Evolutionary conservation across 2,113 vertebrate species (phyloP).

Genomic region (Corythornis cristatus): DNA sequence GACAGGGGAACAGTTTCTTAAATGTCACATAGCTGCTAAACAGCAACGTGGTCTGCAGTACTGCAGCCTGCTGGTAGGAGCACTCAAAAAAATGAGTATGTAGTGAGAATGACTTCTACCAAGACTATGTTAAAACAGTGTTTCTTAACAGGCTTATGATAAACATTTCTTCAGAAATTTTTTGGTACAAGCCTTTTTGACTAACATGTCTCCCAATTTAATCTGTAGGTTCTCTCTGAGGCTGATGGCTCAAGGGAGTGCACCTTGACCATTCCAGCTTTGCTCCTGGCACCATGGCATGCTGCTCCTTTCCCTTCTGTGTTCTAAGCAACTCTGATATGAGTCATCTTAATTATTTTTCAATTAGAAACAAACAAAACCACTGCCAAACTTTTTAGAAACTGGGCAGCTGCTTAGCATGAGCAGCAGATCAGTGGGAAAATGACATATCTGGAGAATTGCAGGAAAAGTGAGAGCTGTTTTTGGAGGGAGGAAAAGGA

Average conservation of each 20-base stretch:
- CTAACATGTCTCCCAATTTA: neutral
- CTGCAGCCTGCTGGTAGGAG: neutral
- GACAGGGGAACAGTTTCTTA: neutral
- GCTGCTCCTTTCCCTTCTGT: neutral
- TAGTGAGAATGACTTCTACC: neutral
- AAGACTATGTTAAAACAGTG: neutral
- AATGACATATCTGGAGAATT: neutral
- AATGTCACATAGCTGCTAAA: neutral
- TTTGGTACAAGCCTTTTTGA: neutral
- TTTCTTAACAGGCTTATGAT: neutral
- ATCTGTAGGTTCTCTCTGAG: neutral
- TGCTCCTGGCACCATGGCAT: accelerated
- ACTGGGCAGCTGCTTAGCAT: neutral
- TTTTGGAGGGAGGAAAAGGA: neutral
- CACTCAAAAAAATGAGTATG: neutral
- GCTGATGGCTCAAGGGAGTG: accelerated
- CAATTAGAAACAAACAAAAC: neutral
- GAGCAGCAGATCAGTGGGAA: neutral
- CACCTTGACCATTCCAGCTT: accelerated
- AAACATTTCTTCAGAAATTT: neutral
- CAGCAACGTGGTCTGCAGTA: neutral
- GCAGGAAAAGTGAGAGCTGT: neutral
- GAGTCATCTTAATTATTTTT: neutral
- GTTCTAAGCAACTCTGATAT: neutral
- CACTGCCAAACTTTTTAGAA: neutral